A percentile compares a stretch with the other conserved stretches of the same genome.
Evolutionary conservation across 2,888 invertebrate genomes (phyloP).

Genomic region (Tenthredo livida): DNA sequence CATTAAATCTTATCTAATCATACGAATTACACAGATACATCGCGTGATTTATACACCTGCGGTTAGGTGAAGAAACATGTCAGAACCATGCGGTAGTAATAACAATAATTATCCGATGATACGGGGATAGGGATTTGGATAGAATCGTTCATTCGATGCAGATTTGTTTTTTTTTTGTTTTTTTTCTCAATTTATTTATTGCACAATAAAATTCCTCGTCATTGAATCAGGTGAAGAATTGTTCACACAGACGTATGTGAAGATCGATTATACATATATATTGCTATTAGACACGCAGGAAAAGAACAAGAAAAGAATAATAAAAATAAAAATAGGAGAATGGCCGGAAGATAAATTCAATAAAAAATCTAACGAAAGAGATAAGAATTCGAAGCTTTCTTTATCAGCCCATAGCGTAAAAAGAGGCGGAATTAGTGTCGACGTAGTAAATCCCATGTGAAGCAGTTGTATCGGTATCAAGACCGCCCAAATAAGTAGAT

Average conservation of each 20-base stretch:
- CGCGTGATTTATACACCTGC: background rate
- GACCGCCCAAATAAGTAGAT: conserved; percentile 61
- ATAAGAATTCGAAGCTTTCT: background rate
- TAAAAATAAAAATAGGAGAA: too few relatives aligned
- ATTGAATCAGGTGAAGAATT: too few relatives aligned
- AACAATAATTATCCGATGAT: background rate
- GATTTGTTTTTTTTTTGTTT: too few relatives aligned
- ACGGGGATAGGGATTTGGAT: background rate
- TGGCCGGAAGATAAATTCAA: too few relatives aligned
- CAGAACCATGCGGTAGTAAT: background rate
- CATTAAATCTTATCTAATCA: conserved; percentile 7
- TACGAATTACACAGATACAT: background rate
- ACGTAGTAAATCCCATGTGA: background rate
- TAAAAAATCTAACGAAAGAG: too few relatives aligned
- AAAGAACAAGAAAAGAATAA: too few relatives aligned
- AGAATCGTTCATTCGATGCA: too few relatives aligned
- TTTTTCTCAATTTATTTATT: too few relatives aligned
- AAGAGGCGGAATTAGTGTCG: background rate
- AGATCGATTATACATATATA: too few relatives aligned
- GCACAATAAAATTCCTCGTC: too few relatives aligned
- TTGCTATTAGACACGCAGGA: too few relatives aligned
- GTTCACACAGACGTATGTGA: too few relatives aligned
- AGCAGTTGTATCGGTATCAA: background rate
- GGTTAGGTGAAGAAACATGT: background rate
- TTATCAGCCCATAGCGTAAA: background rate